Conservation (phyloP, 2,797 vertebrate species). For the Leptodactylus fallax region DNA sequence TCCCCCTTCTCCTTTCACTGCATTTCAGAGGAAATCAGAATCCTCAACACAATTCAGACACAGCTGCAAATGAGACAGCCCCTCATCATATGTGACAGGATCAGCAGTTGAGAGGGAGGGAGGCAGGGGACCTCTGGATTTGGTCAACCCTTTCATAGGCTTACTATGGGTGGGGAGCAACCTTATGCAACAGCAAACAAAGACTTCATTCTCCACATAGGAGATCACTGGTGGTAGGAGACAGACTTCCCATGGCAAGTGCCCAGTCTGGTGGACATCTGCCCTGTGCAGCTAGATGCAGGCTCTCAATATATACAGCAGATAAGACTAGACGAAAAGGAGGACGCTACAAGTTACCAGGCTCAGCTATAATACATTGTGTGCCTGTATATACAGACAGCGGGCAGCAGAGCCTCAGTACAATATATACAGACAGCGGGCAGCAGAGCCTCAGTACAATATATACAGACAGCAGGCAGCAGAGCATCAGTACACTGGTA, state of each 20-base stretch:
- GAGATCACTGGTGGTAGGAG: background rate
- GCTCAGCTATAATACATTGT: too few relatives aligned
- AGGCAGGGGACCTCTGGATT: background rate
- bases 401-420: background rate
- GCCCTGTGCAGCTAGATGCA: too few relatives aligned
- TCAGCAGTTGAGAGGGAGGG: background rate
- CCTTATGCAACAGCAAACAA: slow-evolving; percentile 49
- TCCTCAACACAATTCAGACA: too few relatives aligned
- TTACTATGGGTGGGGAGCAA: slow-evolving; percentile 44
- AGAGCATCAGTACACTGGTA: too few relatives aligned
- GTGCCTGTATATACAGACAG: too few relatives aligned
- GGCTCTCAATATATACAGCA: too few relatives aligned
- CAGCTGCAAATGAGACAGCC: background rate
- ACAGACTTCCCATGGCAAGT: background rate
- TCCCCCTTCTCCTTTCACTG: background rate
- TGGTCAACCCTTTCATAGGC: slow-evolving; percentile 24
- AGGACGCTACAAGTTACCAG: background rate
- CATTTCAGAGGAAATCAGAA: background rate
- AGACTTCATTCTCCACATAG: slow-evolving; percentile 39
- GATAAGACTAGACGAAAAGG: too few relatives aligned
- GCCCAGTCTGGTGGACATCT: too few relatives aligned
- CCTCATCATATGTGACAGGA: background rate
- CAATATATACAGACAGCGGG: too few relatives aligned
- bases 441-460: too few relatives aligned
- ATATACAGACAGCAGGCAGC: too few relatives aligned